A percentile compares a stretch with the other conserved stretches of the same genome.
These are phyloP conservation scores for Kryptolebias marmoratus DNA, from an alignment of 2,113 vertebrate species.

Conservation along the genomic window DNA sequence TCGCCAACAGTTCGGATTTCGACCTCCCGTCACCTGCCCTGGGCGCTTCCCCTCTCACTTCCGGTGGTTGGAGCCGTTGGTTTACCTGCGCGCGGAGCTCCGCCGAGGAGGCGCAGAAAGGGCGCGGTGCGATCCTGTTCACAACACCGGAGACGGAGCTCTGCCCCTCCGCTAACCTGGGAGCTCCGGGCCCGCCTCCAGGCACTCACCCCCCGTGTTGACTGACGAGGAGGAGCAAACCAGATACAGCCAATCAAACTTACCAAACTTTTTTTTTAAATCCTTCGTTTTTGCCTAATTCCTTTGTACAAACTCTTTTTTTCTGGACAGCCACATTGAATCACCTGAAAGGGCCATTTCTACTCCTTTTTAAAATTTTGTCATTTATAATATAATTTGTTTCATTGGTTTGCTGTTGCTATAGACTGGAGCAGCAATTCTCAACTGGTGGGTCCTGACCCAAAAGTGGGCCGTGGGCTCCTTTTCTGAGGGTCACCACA, in stretches of 20 bases:
- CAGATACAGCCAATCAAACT: not conserved
- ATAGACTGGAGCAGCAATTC: too few relatives aligned
- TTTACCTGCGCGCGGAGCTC: conserved; percentile 53
- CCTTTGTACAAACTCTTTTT: too few relatives aligned
- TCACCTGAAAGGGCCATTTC: too few relatives aligned
- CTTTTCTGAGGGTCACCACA: too few relatives aligned
- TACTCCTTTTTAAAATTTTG: too few relatives aligned
- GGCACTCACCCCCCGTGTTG: not conserved
- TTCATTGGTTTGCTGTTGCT: too few relatives aligned
- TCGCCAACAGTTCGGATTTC: not conserved
- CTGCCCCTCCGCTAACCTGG: conserved; percentile 33
- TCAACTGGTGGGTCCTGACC: too few relatives aligned
- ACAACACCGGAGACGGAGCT: not conserved
- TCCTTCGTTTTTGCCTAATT: too few relatives aligned
- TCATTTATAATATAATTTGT: too few relatives aligned
- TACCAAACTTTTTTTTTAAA: too few relatives aligned
- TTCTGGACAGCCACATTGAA: too few relatives aligned
- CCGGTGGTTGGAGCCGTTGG: conserved; percentile 9
- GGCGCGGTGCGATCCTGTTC: conserved; percentile 41
- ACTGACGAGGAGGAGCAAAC: conserved; percentile 1
- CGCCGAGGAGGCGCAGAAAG: conserved; percentile 11
- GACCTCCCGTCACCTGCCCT: conserved; percentile 24
- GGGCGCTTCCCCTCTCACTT: not conserved
- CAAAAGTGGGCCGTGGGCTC: too few relatives aligned
- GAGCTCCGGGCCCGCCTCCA: conserved; percentile 12